A percentile compares a stretch with the other conserved stretches of the same genome.
These are phyloP conservation scores for Tanaodytes sp. DNA, from an alignment of 2,888 invertebrate species.

Conservation along the genomic window DNA sequence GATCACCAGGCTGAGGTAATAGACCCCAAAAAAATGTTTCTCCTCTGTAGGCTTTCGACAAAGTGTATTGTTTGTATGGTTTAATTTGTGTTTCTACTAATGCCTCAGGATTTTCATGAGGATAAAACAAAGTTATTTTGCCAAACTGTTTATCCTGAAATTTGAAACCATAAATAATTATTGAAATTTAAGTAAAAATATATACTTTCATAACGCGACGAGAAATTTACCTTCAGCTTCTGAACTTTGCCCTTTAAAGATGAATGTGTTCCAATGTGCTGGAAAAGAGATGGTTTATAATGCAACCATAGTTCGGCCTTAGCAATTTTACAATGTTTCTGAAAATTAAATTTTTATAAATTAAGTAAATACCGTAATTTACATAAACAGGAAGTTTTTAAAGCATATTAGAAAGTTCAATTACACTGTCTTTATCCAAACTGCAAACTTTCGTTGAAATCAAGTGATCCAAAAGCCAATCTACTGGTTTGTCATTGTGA, in stretches of 20 bases:
- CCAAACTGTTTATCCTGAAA: constrained; percentile 89
- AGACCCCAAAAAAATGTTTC: constrained; percentile 94
- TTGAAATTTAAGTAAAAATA: too few species aligned
- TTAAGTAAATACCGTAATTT: too few species aligned
- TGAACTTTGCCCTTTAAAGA: constrained; percentile 95
- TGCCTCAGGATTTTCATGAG: constrained; percentile 85
- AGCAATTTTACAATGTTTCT: constrained; percentile 88
- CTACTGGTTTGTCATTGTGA: constrained; percentile 95
- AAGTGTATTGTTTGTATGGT: constrained; percentile 84
- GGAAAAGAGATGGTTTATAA: constrained; percentile 92
- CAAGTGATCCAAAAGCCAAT: constrained; percentile 94
- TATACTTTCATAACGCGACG: too few species aligned
- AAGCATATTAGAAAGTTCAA: too few species aligned
- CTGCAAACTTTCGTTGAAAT: constrained; percentile 92
- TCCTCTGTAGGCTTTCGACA: constrained; percentile 88
- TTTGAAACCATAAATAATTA: constrained; percentile 36
- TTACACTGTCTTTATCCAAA: constrained; percentile 82
- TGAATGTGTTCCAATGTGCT: constrained; percentile 95
- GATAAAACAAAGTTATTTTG: constrained; percentile 83
- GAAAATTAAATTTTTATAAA: too few species aligned
- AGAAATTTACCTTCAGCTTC: constrained; percentile 83
- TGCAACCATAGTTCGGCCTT: constrained; percentile 87
- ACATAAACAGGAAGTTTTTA: too few species aligned
- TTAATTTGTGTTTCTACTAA: constrained; percentile 82
- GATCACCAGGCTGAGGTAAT: constrained; percentile 86